A percentile compares a stretch with the other conserved stretches of the same genome.
phyloP scores from a whole-genome alignment of 2,888 invertebrate genomes.

The Pseudeuparius sepicola region DNA sequence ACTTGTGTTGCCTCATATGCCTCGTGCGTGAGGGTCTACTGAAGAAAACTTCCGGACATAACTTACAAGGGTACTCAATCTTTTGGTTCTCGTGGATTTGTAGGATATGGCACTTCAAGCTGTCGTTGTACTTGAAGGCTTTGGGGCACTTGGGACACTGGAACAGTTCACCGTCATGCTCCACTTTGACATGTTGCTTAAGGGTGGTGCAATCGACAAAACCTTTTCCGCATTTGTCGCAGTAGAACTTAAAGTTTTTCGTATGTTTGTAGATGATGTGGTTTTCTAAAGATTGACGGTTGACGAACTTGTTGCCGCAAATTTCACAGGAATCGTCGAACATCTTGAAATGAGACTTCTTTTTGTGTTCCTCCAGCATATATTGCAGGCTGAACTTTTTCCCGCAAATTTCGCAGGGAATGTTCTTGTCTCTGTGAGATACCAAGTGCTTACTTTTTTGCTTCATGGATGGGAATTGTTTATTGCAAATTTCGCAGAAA shows the following conservation, averaged over 20 bases:
- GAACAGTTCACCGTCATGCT: slow-evolving; percentile 10
- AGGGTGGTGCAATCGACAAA: slow-evolving; percentile 51
- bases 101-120: slow-evolving; percentile 19
- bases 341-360: slow-evolving; percentile 20
- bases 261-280: slow-evolving; percentile 48
- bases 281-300: slow-evolving; percentile 46
- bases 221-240: slow-evolving; percentile 49
- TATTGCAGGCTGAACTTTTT: slow-evolving; percentile 38
- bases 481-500: too few relatives aligned
- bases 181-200: slow-evolving; percentile 40
- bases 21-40: slow-evolving; percentile 16
- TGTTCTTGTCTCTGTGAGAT: slow-evolving; percentile 22
- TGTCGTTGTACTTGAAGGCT: slow-evolving; percentile 16
- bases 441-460: slow-evolving; percentile 15
- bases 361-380: slow-evolving; percentile 45
- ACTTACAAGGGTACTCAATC: slow-evolving; percentile 22
- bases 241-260: slow-evolving; percentile 50
- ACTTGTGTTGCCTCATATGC: slow-evolving; percentile 33
- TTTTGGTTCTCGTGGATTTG: slow-evolving; percentile 40
- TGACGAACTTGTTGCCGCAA: slow-evolving; percentile 45
- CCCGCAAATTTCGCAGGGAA: slow-evolving; percentile 25
- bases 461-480: too few relatives aligned
- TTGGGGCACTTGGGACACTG: slow-evolving; percentile 21
- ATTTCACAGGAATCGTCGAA: slow-evolving; percentile 19
- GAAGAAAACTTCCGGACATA: slow-evolving; percentile 16